Evolutionary conservation across 2,888 invertebrate species (phyloP).

Genomic region (Melieria omissa): DNA sequence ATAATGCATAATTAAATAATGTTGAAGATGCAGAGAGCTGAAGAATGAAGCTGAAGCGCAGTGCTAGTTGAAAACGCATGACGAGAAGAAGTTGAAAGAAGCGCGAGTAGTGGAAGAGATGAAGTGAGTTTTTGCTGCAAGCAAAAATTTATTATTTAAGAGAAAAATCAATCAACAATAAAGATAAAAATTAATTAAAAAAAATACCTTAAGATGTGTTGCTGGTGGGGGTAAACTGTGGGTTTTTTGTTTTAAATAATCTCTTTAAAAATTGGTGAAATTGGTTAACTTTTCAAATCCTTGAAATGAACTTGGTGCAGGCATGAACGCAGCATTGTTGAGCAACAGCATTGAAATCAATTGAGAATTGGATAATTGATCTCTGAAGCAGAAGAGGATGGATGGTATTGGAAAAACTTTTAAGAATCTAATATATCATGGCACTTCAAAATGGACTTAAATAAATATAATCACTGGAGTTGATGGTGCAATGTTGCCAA

Average conservation of each 20-base stretch:
- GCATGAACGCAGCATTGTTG: background rate
- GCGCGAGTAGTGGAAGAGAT: conserved; percentile 32
- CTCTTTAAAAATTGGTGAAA: background rate
- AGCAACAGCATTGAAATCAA: too few species aligned
- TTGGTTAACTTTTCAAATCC: background rate
- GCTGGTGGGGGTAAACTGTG: conserved; percentile 26
- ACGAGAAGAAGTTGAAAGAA: background rate
- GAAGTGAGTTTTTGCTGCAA: conserved; percentile 52
- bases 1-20: conserved; percentile 3
- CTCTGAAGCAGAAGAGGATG: too few species aligned
- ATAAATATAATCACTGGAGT: too few species aligned
- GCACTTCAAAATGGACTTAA: too few species aligned
- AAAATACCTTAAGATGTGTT: conserved; percentile 13
- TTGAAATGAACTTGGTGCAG: background rate
- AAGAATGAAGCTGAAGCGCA: too few species aligned
- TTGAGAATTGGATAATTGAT: too few species aligned
- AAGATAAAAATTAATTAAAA: conserved; percentile 43
- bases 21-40: too few species aligned
- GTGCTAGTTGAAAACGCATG: too few species aligned
- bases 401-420: too few species aligned
- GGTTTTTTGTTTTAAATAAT: background rate
- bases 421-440: too few species aligned
- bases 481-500: too few species aligned
- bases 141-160: conserved; percentile 51
- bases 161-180: conserved; percentile 43